Conservation (phyloP, 2,888 invertebrate genomes). For the Cerceris ruficornis region DNA sequence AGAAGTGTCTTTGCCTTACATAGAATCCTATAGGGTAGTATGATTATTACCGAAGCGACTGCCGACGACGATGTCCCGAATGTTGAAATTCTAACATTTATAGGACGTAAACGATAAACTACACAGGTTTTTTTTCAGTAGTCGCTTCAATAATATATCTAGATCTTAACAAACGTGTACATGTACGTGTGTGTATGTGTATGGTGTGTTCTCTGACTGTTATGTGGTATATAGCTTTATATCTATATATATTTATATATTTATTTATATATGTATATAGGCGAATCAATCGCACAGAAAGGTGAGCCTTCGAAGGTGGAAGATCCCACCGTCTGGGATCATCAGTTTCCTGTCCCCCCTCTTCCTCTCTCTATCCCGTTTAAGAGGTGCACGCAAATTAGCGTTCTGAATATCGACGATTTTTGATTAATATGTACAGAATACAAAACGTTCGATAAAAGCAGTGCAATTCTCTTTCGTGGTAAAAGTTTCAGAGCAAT, state of each 20-base stretch:
- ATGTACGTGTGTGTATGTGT: slow-evolving; percentile 38
- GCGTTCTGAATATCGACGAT: slow-evolving; percentile 25
- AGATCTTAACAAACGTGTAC: slow-evolving; percentile 55
- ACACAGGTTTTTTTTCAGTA: slow-evolving; percentile 1
- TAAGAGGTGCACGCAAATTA: slow-evolving; percentile 15
- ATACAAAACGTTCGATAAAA: slow-evolving; percentile 48
- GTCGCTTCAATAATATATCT: slow-evolving; percentile 42
- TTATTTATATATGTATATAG: slow-evolving; percentile 68
- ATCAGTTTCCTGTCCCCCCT: too few relatives aligned
- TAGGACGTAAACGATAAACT: not conserved
- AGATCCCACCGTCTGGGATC: slow-evolving; percentile 29
- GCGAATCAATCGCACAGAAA: slow-evolving; percentile 56
- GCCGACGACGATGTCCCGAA: slow-evolving; percentile 1
- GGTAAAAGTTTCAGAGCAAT: slow-evolving; percentile 14
- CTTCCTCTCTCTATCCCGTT: not conserved
- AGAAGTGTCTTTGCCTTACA: slow-evolving; percentile 50
- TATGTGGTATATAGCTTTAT: slow-evolving; percentile 36
- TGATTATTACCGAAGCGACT: slow-evolving; percentile 42
- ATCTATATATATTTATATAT: slow-evolving; percentile 59
- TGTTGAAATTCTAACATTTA: not conserved
- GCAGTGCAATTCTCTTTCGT: slow-evolving; percentile 79
- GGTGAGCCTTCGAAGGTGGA: slow-evolving; percentile 29
- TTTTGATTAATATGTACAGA: slow-evolving; percentile 55
- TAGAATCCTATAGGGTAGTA: slow-evolving; percentile 51
- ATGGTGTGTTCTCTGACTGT: slow-evolving; percentile 21